These are phyloP conservation scores for Hydrolagus affinis DNA, from an alignment of 2,113 vertebrate species.

Conservation along the genomic window DNA sequence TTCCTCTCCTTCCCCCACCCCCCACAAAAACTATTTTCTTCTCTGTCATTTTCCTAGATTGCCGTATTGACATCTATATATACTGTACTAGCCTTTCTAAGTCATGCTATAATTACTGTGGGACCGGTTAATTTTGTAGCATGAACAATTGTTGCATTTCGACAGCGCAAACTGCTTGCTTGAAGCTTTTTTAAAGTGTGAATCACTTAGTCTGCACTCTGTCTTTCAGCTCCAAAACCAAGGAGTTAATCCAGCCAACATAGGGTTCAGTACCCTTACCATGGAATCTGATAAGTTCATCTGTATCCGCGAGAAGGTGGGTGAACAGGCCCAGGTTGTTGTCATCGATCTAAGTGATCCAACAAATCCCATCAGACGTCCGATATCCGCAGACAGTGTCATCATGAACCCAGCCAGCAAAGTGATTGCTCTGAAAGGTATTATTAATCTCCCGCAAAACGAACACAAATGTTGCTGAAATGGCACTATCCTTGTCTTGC, in stretches of 20 bases:
- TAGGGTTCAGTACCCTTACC: conserved; percentile 85
- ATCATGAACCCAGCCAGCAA: conserved; percentile 87
- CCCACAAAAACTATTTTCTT: no score
- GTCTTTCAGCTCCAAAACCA: conserved; percentile 73
- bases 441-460: background rate
- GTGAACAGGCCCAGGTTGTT: conserved; percentile 80
- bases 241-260: conserved; percentile 79
- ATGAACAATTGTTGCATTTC: no score
- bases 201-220: no score
- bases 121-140: no score
- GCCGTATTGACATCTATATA: no score
- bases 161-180: no score
- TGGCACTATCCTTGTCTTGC: background rate
- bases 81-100: no score
- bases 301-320: conserved; percentile 82
- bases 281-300: conserved; percentile 92
- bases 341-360: conserved; percentile 79
- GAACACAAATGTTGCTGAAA: background rate
- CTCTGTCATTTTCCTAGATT: no score
- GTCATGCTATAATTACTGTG: no score
- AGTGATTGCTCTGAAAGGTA: conserved; percentile 87
- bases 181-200: no score
- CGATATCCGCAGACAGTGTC: conserved; percentile 82
- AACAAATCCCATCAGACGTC: conserved; percentile 70
- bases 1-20: no score